Percentiles rank a stretch among this genome's conserved stretches.
phyloP scores from a whole-genome alignment of 2,797 vertebrate species.

The Channa striata region DNA sequence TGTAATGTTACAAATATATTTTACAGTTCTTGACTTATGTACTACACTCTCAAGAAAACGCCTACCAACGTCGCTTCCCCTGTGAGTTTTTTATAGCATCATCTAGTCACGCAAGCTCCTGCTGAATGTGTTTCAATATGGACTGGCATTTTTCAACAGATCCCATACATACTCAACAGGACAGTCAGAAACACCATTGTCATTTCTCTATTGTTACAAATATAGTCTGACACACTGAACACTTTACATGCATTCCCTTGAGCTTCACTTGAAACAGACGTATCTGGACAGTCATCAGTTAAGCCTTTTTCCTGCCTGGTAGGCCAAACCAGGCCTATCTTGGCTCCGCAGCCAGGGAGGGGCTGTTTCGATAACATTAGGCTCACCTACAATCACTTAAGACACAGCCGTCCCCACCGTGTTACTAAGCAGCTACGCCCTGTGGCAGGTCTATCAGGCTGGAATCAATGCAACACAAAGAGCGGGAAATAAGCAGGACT shows the following conservation, averaged over 20 bases:
- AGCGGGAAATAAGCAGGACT: constrained; percentile 38
- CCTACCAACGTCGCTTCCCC: too few species aligned
- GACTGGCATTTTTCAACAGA: constrained; percentile 17
- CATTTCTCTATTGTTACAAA: constrained; percentile 7
- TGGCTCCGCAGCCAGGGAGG: constrained; percentile 67
- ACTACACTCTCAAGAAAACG: constrained; percentile 2
- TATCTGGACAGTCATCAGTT: constrained; percentile 53
- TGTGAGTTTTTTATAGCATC: not conserved
- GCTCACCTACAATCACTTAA: constrained; percentile 66
- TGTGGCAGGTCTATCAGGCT: constrained; percentile 37
- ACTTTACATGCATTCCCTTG: constrained; percentile 39
- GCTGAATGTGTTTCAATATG: not conserved
- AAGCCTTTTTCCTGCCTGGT: constrained; percentile 54
- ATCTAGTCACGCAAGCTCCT: not conserved
- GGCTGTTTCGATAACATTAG: constrained; percentile 64
- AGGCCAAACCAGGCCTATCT: constrained; percentile 68
- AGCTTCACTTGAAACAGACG: constrained; percentile 58
- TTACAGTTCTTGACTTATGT: constrained; percentile 24
- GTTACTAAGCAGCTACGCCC: constrained; percentile 53
- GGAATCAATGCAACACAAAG: constrained; percentile 55
- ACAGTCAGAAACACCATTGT: constrained; percentile 16
- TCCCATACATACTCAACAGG: constrained; percentile 10
- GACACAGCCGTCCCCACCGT: constrained; percentile 23
- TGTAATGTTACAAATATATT: constrained; percentile 13
- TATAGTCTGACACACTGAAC: constrained; percentile 19